phyloP scores from a whole-genome alignment of 1,140 invertebrate genomes.

The Archegozetes longisetosus region DNA sequence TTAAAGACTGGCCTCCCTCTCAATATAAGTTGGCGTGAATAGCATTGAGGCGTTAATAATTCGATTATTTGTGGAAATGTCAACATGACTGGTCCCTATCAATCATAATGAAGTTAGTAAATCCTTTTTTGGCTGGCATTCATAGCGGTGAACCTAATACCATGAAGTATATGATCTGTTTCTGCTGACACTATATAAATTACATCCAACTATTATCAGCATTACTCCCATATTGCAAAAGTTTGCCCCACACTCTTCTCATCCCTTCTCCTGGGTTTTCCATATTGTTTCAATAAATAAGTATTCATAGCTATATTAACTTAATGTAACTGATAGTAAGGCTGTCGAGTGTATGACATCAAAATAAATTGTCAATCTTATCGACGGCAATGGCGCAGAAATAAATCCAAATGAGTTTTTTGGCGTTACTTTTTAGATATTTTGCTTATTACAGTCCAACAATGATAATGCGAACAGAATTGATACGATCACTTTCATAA shows the following conservation, averaged over 20 bases:
- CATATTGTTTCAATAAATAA: neutral
- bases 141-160: neutral
- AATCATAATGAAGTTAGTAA: conserved; percentile 18
- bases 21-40: too few relatives aligned
- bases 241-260: too few relatives aligned
- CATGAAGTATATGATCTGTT: neutral
- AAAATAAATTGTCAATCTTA: neutral
- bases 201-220: neutral
- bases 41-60: conserved; percentile 17
- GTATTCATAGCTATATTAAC: neutral
- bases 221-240: neutral
- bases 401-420: neutral
- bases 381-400: neutral
- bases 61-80: conserved; percentile 17
- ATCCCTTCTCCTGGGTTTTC: neutral
- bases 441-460: too few relatives aligned
- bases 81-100: conserved; percentile 15
- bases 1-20: too few relatives aligned
- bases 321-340: too few relatives aligned
- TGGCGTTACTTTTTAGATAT: neutral
- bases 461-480: too few relatives aligned
- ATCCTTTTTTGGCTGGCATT: neutral
- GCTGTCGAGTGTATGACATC: neutral
- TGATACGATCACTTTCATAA: too few relatives aligned
- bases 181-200: neutral